A percentile compares a stretch with the other conserved stretches of the same genome.
Conservation (phyloP, 1,140 invertebrate species). For the fruit fly (Drosophila melanogaster) region Release_6_plus_ISO1_MT NT_033777.3:15944501-15945000, state of each 20-base stretch:
- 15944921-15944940: conserved; percentile 29
- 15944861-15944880: background rate
- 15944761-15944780: background rate
- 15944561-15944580: background rate
- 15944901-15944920: conserved; percentile 29
- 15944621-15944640: conserved; percentile 50
- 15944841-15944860: background rate
- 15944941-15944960: conserved; percentile 62
- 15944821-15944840: background rate
- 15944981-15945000: conserved; percentile 81
- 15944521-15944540: conserved; percentile 28
- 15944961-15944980: conserved; percentile 71
- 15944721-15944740: background rate
- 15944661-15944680: conserved; percentile 60
- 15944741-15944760: conserved; percentile 37
- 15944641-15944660: conserved; percentile 66
- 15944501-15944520: conserved; percentile 46
- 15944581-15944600: conserved; percentile 39
- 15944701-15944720: conserved; percentile 11
- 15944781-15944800: conserved; percentile 9
- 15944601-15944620: conserved; percentile 69
- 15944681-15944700: conserved; percentile 61
- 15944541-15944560: conserved; percentile 34
- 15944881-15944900: background rate
- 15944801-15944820: background rate